Evolutionary conservation across 1,140 invertebrate species (phyloP), one percentile per base, ranked within the genome.

Genomic region (Halesus radiatus): DNA sequence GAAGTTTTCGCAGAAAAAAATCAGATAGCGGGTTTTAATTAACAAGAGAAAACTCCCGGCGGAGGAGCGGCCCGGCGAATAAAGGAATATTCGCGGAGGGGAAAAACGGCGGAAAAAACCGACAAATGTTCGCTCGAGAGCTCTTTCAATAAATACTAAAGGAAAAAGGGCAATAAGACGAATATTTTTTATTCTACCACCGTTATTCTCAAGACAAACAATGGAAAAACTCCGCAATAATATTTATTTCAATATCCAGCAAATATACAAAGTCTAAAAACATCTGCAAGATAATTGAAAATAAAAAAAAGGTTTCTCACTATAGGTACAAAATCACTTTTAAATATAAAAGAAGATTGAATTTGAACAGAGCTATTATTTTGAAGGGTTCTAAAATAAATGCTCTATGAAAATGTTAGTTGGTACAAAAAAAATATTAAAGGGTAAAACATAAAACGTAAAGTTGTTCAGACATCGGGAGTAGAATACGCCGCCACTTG

Each of bases 11-110:
- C 23, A 45, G 37, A 45, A 66, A 79, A 75, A 68, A 79, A 79
- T 72, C 73, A 75, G 32, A 75, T 74, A 83, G 76, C 78, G 13
- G 64, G 58, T 78, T 83, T 83, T 80, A 80, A 83, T 83, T 83
- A 83, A 73, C 45, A 76, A 79, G 70, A 76, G 66, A 78, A 78
- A 80, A 60, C 58, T 62, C 76, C 26, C 60, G 29, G 66, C 60
- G 45, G 60, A 20, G 50, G 37, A 76, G 26, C 45, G 62, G 62
- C 0, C 8, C 60, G 62, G 62, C 4, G 68, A 79, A 79, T 79
- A 73, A 79, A 79, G 73, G 78, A 72, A 79, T 79, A 73, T 60
- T 79, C 78, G 78, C n/a, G 15, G 64, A 18, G 53, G 68, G 66
- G 54, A 50, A 77, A 77, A 66, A 78, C 66, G 50, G 62, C 26